A percentile compares a stretch with the other conserved stretches of the same genome.
Evolutionary conservation across 2,888 invertebrate species (phyloP).

Genomic region (Drosophila aldrichi): DNA sequence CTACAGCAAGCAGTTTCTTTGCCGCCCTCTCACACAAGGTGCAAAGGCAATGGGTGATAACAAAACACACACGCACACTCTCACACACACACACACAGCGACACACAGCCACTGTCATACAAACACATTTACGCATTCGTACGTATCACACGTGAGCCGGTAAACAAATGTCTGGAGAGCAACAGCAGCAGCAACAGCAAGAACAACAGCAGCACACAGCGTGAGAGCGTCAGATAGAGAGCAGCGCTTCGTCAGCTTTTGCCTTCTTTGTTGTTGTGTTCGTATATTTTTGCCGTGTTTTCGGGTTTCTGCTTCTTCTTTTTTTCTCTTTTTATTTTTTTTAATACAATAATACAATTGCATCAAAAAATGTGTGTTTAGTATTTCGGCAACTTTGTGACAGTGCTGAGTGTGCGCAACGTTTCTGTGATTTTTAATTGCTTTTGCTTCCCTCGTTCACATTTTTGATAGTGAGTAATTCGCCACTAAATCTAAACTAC

Average conservation of each 20-base stretch:
- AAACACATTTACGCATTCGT: slow-evolving; percentile 25
- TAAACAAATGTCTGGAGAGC: slow-evolving; percentile 60
- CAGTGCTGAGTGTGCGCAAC: slow-evolving; percentile 71
- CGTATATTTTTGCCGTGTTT: slow-evolving; percentile 49
- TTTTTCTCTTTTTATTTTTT: slow-evolving; percentile 35
- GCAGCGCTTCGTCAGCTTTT: slow-evolving; percentile 48
- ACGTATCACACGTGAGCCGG: slow-evolving; percentile 60
- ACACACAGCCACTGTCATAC: slow-evolving; percentile 2
- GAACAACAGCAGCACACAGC: slow-evolving; percentile 8
- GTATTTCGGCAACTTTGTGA: slow-evolving; percentile 78
- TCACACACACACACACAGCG: slow-evolving; percentile 10
- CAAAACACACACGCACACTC: slow-evolving; percentile 22
- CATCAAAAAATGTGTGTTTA: slow-evolving; percentile 76
- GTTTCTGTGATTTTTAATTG: slow-evolving; percentile 54
- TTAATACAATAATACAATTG: slow-evolving; percentile 71
- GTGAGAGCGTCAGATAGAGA: slow-evolving; percentile 52
- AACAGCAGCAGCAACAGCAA: neutral
- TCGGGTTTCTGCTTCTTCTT: slow-evolving; percentile 44
- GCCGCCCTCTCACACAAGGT: slow-evolving; percentile 48
- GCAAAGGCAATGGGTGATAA: slow-evolving; percentile 67
- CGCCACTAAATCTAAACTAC: slow-evolving; percentile 1
- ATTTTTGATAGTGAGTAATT: slow-evolving; percentile 42
- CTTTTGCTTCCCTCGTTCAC: slow-evolving; percentile 14
- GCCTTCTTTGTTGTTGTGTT: slow-evolving; percentile 45
- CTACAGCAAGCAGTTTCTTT: slow-evolving; percentile 15